Evolutionary conservation across 2,113 vertebrate genomes (phyloP), one percentile per base, ranked within the genome.

Genomic region (Odocoileus hemionus): DNA sequence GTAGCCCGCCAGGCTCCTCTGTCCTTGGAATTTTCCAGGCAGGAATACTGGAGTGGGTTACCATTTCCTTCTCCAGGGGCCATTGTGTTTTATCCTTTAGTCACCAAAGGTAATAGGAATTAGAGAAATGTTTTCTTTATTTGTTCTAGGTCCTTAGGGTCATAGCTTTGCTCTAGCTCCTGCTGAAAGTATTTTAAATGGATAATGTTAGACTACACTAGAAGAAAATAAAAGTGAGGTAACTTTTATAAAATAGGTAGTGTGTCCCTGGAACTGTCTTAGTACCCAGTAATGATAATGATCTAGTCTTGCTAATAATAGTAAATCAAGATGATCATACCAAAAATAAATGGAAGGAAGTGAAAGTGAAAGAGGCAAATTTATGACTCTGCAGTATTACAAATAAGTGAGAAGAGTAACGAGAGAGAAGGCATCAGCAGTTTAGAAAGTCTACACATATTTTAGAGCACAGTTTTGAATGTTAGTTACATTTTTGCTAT

Each of bases 391-490:
- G 82, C 17, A 79, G 47, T 70, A 57, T 50, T 80, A 43, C n/a
- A 89, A 61, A 47, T 50, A 74, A 89, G 43, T 55, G 84, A 94
- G 89, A 28, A 70, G 39, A 92, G 86, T 70, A 26, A 89, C 84
- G 23, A 58, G n/a, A 87, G 61, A 79, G 19, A 74, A 54, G 52
- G 58, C 30, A 52, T 52, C 79, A 70, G n/a, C 57, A 91, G 60
- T 60, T 36, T 52, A 89, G 33, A 64, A 76, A 50, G 54, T 67
- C 43, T 55, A 74, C 33, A 79, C 45, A n/a, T 61, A 61, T 86
- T 91, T 78, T 88, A 76, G 83, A 84, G 43, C 30, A 86, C 60
- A 94, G 12, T 86, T 92, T 80, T 83, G 74, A 95, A 92, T 58
- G 70, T 76, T 39, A 21, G 76, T 80, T 67, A 58, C 33, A 89